phyloP scores from a whole-genome alignment of 2,113 vertebrate species.

The Bungarus multicinctus region DNA sequence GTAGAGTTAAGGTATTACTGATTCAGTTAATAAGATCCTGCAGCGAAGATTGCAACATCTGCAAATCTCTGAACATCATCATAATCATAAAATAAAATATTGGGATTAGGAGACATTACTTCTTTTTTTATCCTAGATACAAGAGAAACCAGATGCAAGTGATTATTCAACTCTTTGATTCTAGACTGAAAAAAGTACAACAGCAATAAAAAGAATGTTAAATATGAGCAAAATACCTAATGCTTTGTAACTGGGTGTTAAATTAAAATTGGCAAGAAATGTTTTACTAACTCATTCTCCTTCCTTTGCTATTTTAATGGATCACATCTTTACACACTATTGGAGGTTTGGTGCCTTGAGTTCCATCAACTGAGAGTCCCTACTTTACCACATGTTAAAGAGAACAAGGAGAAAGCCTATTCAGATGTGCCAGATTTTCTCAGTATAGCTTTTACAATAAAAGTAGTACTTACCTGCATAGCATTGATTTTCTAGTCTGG shows the following conservation, averaged over 20 bases:
- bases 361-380: not conserved
- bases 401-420: not conserved
- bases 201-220: not conserved
- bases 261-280: not conserved
- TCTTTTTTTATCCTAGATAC: not conserved
- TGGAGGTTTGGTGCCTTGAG: not conserved
- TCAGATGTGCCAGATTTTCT: not conserved
- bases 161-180: not conserved
- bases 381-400: not conserved
- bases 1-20: not conserved
- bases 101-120: not conserved
- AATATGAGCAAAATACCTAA: not conserved
- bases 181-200: not conserved
- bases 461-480: not conserved
- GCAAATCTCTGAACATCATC: not conserved
- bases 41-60: not conserved
- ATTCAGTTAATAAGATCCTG: not conserved
- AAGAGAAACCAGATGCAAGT: not conserved
- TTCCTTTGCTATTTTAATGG: not conserved
- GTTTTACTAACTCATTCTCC: not conserved
- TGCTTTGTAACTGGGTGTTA: not conserved
- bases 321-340: not conserved
- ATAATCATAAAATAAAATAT: not conserved
- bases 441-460: not conserved
- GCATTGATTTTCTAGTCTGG: not conserved